Evolutionary conservation across 2,113 vertebrate species (phyloP).

Genomic region (Macheiramphus alcinus): DNA sequence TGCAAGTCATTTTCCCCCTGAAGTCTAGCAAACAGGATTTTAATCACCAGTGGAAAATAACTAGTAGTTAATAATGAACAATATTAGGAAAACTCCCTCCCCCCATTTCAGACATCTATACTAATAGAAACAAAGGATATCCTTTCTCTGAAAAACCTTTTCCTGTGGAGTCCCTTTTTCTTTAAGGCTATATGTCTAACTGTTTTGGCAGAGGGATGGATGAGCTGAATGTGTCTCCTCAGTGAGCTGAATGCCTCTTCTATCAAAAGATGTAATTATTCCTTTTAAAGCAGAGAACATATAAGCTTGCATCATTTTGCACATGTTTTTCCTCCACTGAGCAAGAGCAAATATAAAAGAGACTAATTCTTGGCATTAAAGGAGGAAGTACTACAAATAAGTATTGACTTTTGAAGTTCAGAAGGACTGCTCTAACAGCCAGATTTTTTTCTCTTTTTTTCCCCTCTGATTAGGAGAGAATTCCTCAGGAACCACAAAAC

Average conservation of each 20-base stretch:
- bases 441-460: neutral
- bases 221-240: slow-evolving; percentile 46
- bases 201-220: slow-evolving; percentile 49
- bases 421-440: neutral
- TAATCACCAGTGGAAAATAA: slow-evolving; percentile 59
- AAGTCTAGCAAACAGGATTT: slow-evolving; percentile 39
- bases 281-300: slow-evolving; percentile 34
- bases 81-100: slow-evolving; percentile 58
- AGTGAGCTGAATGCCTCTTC: slow-evolving; percentile 38
- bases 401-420: slow-evolving; percentile 54
- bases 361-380: slow-evolving; percentile 54
- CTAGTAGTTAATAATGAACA: slow-evolving; percentile 58
- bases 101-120: slow-evolving; percentile 46
- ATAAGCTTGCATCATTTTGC: slow-evolving; percentile 39
- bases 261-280: slow-evolving; percentile 45
- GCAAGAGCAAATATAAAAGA: slow-evolving; percentile 53
- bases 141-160: slow-evolving; percentile 47
- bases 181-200: slow-evolving; percentile 50
- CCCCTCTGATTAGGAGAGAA: neutral
- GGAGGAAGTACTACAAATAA: slow-evolving; percentile 43
- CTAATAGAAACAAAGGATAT: slow-evolving; percentile 65
- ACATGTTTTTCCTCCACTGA: slow-evolving; percentile 56
- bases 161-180: slow-evolving; percentile 52
- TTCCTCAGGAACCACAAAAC: neutral
- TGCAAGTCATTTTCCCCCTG: neutral